Base-by-base conservation (phyloP, 2,113 vertebrate species). In the Poecile atricapillus region DNA sequence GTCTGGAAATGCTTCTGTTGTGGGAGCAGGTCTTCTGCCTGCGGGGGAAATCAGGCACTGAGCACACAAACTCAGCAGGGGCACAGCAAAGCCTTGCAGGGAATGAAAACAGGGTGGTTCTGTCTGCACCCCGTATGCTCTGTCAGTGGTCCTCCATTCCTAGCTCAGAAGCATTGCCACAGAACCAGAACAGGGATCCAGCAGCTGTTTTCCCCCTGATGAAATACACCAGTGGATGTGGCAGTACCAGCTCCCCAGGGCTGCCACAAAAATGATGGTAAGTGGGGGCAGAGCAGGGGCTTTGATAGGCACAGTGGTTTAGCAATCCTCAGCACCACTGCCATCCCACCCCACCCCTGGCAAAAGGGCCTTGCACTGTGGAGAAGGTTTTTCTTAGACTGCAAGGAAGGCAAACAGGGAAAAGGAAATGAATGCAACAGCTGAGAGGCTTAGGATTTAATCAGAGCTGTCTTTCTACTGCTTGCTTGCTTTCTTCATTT, bases 251-350 rank as follows among this genome's bases (percentile, higher is more conserved):
- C 43, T 80, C 41, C 46, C 46, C 60, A 31, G 39, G 25, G 35
- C 19, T 15, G 35, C 62, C 63, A 41, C 0, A 0, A 4, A 68
- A 79, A 37, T 3, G 37, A 10, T 31, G 33, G 11, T 2, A 9
- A 59, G n/a, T 7, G 27, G 35, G 50, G 80, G 64, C 63, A 39
- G 50, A 3, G 43, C 30, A 52, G 83, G 0, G 7, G 30, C 64
- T n/a, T n/a, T 4, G 16, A 5, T 1, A 27, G 33, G 13, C 2
- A 1, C 59, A 24, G 27, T 7, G 46, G 28, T 30, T 47, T 31
- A 80, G 60, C 44, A 71, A 23, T 9, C 17, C 31, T 18, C 52
- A 43, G 15, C 31, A 75, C 4, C 31, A 14, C 70, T 25, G 50
- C 68, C 73, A 33, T 30, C 21, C 39, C 37, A 33, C 2, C 4